Percentiles rank a stretch among this genome's conserved stretches.
These are phyloP conservation scores for Caenorhabditis wallacei DNA, from an alignment of 2,888 invertebrate species.

Conservation along the genomic window DNA sequence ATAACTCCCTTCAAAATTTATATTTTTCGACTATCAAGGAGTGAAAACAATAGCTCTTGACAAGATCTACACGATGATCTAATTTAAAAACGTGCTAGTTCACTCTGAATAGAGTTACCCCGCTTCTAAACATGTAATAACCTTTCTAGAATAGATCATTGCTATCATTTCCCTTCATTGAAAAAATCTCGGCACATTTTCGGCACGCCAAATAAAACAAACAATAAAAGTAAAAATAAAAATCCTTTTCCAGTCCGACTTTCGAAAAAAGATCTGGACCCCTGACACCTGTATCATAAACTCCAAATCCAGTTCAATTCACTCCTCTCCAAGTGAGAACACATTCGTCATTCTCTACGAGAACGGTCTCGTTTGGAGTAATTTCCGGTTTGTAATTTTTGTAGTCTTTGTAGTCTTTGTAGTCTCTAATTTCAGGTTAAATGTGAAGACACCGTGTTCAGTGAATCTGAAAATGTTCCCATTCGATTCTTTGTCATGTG, in stretches of 20 bases:
- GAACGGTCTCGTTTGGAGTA: constrained; percentile 83
- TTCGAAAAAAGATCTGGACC: constrained; percentile 82
- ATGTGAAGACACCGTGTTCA: constrained; percentile 82
- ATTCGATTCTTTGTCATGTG: constrained; percentile 81
- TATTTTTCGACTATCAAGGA: too few relatives aligned
- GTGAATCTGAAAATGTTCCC: constrained; percentile 82
- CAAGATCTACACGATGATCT: too few relatives aligned
- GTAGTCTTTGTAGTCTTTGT: not conserved
- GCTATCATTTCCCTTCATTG: too few relatives aligned
- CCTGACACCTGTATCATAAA: constrained; percentile 83
- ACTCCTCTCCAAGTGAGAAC: constrained; percentile 82
- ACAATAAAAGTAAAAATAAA: too few relatives aligned
- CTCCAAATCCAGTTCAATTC: constrained; percentile 80
- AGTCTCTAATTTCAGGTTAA: constrained; percentile 76
- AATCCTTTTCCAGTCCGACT: constrained; percentile 78
- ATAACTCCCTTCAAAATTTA: too few relatives aligned
- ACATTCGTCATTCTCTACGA: constrained; percentile 83
- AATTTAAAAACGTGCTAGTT: too few relatives aligned
- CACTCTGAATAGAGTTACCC: too few relatives aligned
- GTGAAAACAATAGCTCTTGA: too few relatives aligned
- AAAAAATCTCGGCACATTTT: too few relatives aligned
- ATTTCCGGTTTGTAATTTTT: constrained; percentile 75
- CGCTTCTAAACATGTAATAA: too few relatives aligned
- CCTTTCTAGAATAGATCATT: too few relatives aligned
- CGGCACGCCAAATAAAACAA: too few relatives aligned